Percentiles rank a stretch among this genome's conserved stretches.
Conservation (phyloP, 2,113 vertebrate species). For the Sander lucioperca region DNA sequence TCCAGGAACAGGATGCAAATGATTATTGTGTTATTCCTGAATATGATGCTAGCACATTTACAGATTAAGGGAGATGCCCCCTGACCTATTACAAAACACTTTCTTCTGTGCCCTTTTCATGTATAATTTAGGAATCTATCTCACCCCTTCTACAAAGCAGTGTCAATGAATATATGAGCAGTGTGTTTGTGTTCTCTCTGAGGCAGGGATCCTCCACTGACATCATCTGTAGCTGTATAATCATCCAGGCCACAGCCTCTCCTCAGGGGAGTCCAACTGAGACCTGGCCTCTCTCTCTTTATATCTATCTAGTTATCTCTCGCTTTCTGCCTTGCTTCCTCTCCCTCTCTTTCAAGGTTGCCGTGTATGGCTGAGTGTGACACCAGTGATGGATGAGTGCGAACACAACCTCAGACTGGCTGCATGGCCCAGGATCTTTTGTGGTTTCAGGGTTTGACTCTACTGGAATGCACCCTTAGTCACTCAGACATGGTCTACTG, state of each 20-base stretch:
- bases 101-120: slow-evolving; percentile 46
- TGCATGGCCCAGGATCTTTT: slow-evolving; percentile 58
- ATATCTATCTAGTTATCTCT: slow-evolving; percentile 24
- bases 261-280: slow-evolving; percentile 78
- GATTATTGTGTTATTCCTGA: slow-evolving; percentile 39
- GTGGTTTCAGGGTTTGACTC: slow-evolving; percentile 60
- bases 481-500: slow-evolving; percentile 41
- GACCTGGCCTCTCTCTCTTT: slow-evolving; percentile 58
- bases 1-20: slow-evolving; percentile 51
- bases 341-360: slow-evolving; percentile 65
- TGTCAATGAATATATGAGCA: slow-evolving; percentile 24
- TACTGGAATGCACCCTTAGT: slow-evolving; percentile 36
- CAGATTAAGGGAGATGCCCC: slow-evolving; percentile 33
- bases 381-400: slow-evolving; percentile 76
- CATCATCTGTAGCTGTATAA: slow-evolving; percentile 81
- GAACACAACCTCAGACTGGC: slow-evolving; percentile 62
- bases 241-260: slow-evolving; percentile 78
- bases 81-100: slow-evolving; percentile 55
- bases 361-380: slow-evolving; percentile 67
- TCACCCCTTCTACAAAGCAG: not conserved
- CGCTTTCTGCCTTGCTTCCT: slow-evolving; percentile 43
- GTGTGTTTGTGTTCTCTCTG: slow-evolving; percentile 53
- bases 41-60: slow-evolving; percentile 15
- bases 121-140: not conserved
- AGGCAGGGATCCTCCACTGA: slow-evolving; percentile 70